A percentile compares a stretch with the other conserved stretches of the same genome.
These are phyloP conservation scores for Coptodon bakossiorum DNA, from an alignment of 2,113 vertebrate species.

Conservation along the genomic window DNA sequence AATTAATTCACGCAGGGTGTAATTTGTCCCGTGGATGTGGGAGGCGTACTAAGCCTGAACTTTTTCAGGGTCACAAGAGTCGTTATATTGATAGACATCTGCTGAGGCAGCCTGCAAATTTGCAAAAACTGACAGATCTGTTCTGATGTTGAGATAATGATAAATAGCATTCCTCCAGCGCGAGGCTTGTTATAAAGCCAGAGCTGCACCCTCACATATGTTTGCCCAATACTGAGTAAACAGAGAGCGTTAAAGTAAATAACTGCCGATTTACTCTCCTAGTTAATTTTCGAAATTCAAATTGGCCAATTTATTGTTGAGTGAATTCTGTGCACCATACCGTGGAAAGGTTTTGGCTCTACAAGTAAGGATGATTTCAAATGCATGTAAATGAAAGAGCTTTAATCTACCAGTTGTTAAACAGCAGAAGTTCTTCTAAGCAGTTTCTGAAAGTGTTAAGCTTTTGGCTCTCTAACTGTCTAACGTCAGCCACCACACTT, in stretches of 20 bases:
- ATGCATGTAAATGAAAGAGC: neutral
- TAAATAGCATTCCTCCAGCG: slow-evolving; percentile 3
- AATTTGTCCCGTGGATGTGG: slow-evolving; percentile 46
- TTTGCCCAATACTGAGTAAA: neutral
- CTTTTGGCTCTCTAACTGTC: neutral
- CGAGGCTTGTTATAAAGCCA: neutral
- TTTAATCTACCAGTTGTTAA: neutral
- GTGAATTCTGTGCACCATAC: neutral
- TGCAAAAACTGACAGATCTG: slow-evolving; percentile 39
- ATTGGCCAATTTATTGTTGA: neutral
- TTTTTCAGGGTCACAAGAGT: slow-evolving; percentile 40
- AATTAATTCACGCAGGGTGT: slow-evolving; percentile 53
- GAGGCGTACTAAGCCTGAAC: slow-evolving; percentile 20
- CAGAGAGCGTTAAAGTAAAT: neutral
- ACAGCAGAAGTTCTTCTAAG: neutral
- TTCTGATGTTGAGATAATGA: slow-evolving; percentile 31
- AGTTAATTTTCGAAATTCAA: neutral
- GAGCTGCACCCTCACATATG: neutral
- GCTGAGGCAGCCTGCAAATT: slow-evolving; percentile 26
- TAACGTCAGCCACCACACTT: neutral
- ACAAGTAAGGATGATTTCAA: neutral
- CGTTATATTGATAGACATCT: slow-evolving; percentile 48
- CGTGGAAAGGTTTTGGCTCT: neutral
- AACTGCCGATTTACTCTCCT: neutral
- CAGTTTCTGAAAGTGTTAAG: neutral